Evolutionary conservation across 1,140 invertebrate genomes (phyloP).

Genomic region (Anthonomus grandis): DNA sequence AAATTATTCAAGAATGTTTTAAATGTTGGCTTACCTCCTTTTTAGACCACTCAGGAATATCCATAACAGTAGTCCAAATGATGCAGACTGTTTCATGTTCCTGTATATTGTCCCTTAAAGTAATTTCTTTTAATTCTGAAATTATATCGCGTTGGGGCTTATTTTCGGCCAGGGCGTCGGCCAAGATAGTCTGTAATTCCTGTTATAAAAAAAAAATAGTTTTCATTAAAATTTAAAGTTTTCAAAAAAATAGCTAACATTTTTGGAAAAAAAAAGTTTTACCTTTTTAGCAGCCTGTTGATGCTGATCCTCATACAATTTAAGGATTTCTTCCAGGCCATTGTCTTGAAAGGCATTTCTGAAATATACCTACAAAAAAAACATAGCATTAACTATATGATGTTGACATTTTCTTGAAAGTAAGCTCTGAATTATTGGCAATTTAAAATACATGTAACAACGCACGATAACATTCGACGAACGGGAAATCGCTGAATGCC

Average conservation of each 20-base stretch:
- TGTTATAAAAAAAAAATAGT: neutral
- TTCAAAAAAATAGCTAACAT: neutral
- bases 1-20: slow-evolving; percentile 5
- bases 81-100: slow-evolving; percentile 86
- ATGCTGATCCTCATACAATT: slow-evolving; percentile 85
- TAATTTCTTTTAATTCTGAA: slow-evolving; percentile 79
- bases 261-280: neutral
- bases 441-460: slow-evolving; percentile 15
- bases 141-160: slow-evolving; percentile 78
- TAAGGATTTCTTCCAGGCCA: slow-evolving; percentile 82
- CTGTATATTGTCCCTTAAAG: slow-evolving; percentile 73
- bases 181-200: slow-evolving; percentile 70
- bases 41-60: slow-evolving; percentile 95
- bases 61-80: slow-evolving; percentile 93
- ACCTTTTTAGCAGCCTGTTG: slow-evolving; percentile 77
- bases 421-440: neutral
- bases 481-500: slow-evolving; percentile 15
- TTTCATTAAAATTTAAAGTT: neutral
- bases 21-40: slow-evolving; percentile 73
- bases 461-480: slow-evolving; percentile 17
- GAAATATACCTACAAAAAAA: slow-evolving; percentile 18
- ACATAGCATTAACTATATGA: neutral
- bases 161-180: slow-evolving; percentile 80
- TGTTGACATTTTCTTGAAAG: neutral
- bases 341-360: slow-evolving; percentile 70